A percentile compares a stretch with the other conserved stretches of the same genome.
Evolutionary conservation across 2,113 vertebrate genomes (phyloP).

Genomic region (Chunga burmeisteri): DNA sequence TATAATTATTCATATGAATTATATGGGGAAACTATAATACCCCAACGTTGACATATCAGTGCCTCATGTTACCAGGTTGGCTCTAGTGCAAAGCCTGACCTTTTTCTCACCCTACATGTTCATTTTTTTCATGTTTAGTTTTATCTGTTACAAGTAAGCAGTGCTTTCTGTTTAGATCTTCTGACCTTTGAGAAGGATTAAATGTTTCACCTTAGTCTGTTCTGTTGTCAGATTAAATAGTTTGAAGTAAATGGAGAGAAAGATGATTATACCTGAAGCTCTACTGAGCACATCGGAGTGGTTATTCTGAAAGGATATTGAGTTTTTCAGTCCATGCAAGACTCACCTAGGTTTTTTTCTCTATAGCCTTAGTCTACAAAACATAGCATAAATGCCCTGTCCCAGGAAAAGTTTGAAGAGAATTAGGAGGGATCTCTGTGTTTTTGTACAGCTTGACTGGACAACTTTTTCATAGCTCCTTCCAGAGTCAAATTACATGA

Average conservation of each 20-base stretch:
- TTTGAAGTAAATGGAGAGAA: not conserved
- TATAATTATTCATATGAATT: not conserved
- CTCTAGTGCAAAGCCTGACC: not conserved
- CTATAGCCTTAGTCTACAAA: not conserved
- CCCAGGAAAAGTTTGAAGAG: not conserved
- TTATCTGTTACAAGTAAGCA: not conserved
- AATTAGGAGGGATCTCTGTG: not conserved
- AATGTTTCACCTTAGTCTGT: not conserved
- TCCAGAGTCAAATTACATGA: not conserved
- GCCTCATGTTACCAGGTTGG: not conserved
- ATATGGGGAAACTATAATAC: not conserved
- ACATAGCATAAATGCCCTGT: not conserved
- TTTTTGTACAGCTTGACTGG: fast-evolving
- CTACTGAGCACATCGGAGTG: not conserved
- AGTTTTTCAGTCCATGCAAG: not conserved
- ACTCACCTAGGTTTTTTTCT: not conserved
- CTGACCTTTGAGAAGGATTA: slow-evolving; percentile 8
- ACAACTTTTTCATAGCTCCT: not conserved
- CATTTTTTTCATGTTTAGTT: not conserved
- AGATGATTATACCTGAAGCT: not conserved
- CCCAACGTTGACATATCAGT: not conserved
- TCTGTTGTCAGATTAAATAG: not conserved
- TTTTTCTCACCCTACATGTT: not conserved
- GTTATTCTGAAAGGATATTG: not conserved
- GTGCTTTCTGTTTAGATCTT: not conserved